These are phyloP conservation scores for Thunnus maccoyii DNA, from an alignment of 2,113 vertebrate genomes.

Conservation along the genomic window DNA sequence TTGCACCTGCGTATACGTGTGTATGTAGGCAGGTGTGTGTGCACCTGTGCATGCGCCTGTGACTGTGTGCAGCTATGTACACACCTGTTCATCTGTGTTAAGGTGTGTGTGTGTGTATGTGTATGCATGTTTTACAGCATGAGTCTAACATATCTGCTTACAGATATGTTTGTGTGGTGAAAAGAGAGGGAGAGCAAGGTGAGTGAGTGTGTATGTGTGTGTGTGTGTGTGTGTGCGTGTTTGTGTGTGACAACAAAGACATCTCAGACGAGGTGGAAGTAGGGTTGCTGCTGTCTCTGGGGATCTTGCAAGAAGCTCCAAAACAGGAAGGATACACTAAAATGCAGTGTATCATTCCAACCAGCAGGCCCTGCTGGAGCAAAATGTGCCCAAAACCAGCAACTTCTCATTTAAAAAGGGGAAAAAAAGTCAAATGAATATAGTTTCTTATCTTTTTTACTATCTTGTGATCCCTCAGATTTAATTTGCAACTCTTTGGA, in stretches of 20 bases:
- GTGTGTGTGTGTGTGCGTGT: conserved; percentile 2
- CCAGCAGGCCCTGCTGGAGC: not conserved
- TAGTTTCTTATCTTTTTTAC: not conserved
- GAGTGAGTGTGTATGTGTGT: conserved; percentile 1
- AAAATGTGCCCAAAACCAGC: not conserved
- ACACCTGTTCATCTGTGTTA: conserved; percentile 30
- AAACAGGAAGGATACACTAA: conserved; percentile 38
- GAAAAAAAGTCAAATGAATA: no score
- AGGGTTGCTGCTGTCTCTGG: conserved; percentile 42
- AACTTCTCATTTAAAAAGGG: no score
- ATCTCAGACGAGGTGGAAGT: conserved; percentile 33
- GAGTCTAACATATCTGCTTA: not conserved
- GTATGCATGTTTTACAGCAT: conserved; percentile 13
- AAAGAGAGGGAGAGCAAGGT: conserved; percentile 5
- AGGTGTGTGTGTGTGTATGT: conserved; percentile 7
- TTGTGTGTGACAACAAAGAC: conserved; percentile 23
- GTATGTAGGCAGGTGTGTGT: conserved; percentile 20
- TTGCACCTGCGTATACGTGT: not conserved
- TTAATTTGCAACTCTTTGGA: not conserved
- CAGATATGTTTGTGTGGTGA: not conserved
- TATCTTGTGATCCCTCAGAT: not conserved
- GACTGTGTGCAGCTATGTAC: conserved; percentile 4
- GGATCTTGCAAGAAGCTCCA: conserved; percentile 24
- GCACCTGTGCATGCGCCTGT: conserved; percentile 15
- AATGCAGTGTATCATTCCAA: conserved; percentile 14